Evolutionary conservation across 2,113 vertebrate genomes (phyloP).

Genomic region (Cebus imitator): DNA sequence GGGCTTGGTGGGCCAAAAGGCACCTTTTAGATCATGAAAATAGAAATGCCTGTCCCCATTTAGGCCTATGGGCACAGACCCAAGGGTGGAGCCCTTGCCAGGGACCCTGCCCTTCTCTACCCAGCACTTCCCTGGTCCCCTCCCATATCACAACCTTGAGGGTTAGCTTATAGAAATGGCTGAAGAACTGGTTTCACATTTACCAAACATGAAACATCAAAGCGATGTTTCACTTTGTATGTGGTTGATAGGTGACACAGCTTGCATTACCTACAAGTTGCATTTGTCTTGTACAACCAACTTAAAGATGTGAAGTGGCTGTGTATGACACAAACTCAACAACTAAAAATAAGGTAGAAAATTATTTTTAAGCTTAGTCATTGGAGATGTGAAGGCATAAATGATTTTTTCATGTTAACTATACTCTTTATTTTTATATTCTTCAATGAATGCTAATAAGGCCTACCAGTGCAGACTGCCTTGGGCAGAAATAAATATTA

Average conservation of each 20-base stretch:
- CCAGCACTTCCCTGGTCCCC: too few relatives aligned
- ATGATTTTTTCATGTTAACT: conserved; percentile 43
- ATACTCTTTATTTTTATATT: conserved; percentile 49
- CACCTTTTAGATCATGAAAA: too few relatives aligned
- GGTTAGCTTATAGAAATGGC: not conserved
- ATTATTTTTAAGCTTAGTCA: conserved; percentile 52
- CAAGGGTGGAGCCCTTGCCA: too few relatives aligned
- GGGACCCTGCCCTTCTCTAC: too few relatives aligned
- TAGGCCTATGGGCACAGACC: too few relatives aligned
- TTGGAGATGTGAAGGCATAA: conserved; percentile 44
- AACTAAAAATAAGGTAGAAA: conserved; percentile 49
- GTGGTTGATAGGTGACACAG: not conserved
- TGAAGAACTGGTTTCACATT: not conserved
- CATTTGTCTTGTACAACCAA: not conserved
- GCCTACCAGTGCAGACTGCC: not conserved
- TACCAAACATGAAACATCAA: not conserved
- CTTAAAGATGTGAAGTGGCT: not conserved
- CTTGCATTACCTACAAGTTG: not conserved
- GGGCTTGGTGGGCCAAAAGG: too few relatives aligned
- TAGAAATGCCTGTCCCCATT: too few relatives aligned
- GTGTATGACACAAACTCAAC: not conserved
- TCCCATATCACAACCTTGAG: not conserved
- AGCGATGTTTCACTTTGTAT: not conserved
- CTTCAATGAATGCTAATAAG: conserved; percentile 56
- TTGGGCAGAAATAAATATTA: conserved; percentile 48